Conservation (phyloP, 2,888 invertebrate genomes). For the Mamestra brassicae region DNA sequence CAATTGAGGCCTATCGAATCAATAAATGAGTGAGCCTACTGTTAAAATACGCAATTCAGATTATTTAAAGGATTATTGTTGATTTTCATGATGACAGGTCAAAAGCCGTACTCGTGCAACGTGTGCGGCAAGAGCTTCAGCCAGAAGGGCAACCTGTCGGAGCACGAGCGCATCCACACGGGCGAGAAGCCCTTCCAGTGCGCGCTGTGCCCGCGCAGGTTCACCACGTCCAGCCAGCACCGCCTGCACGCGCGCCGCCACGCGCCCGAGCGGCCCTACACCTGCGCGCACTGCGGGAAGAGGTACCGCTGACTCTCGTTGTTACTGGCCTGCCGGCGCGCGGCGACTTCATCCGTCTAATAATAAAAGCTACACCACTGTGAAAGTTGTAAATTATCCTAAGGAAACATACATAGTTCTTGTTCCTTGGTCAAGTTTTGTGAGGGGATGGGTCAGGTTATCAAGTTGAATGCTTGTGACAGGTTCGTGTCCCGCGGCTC, state of each 20-base stretch:
- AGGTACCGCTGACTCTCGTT: constrained; percentile 64
- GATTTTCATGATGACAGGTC: constrained; percentile 70
- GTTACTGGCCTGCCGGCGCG: no score
- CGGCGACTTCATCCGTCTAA: no score
- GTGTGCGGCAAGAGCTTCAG: constrained; percentile 94
- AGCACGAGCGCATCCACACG: constrained; percentile 94
- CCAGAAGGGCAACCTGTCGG: constrained; percentile 94
- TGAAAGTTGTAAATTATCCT: no score
- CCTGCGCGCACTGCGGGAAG: constrained; percentile 78
- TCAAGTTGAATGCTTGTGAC: constrained; percentile 64
- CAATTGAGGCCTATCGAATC: no score
- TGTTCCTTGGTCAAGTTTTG: no score
- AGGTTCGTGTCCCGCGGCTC: constrained; percentile 86
- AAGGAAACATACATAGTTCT: no score
- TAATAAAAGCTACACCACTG: no score
- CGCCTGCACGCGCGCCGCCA: constrained; percentile 92
- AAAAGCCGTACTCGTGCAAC: constrained; percentile 93
- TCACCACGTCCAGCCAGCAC: constrained; percentile 94
- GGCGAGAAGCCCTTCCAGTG: constrained; percentile 95
- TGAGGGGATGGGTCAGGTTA: not conserved
- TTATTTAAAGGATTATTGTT: no score
- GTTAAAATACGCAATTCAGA: no score
- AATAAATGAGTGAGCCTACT: no score
- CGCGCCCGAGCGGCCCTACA: constrained; percentile 84
- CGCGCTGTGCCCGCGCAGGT: constrained; percentile 92